phyloP scores from a whole-genome alignment of 1,140 invertebrate species.

The Zaprionus capensis region DNA sequence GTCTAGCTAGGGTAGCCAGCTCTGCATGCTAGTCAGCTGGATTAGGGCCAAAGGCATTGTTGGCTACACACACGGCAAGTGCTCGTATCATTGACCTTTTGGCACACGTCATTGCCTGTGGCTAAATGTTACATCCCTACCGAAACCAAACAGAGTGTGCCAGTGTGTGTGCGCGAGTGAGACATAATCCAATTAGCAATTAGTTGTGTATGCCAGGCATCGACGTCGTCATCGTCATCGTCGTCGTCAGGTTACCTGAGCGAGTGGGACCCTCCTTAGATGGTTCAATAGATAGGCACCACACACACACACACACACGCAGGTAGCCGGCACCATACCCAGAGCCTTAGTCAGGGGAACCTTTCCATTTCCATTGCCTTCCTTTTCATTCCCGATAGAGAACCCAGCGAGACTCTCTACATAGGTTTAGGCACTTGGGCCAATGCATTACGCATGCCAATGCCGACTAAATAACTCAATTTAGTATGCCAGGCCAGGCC shows the following conservation, averaged over 20 bases:
- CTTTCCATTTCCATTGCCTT: not conserved
- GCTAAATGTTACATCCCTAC: slow-evolving; percentile 20
- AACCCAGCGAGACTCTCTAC: not conserved
- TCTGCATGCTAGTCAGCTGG: slow-evolving; percentile 49
- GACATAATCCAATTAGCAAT: slow-evolving; percentile 82
- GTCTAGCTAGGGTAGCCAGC: not conserved
- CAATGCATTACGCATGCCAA: slow-evolving; percentile 57
- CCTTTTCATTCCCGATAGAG: not conserved
- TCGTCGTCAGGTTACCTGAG: slow-evolving; percentile 65
- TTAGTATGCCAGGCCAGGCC: slow-evolving; percentile 46
- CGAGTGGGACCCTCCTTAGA: slow-evolving; percentile 45
- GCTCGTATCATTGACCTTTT: slow-evolving; percentile 75
- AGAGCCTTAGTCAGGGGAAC: not conserved
- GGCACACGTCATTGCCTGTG: slow-evolving; percentile 50
- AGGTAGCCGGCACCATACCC: slow-evolving; percentile 25
- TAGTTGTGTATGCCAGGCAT: slow-evolving; percentile 71
- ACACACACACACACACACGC: slow-evolving; percentile 15
- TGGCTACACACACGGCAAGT: slow-evolving; percentile 15
- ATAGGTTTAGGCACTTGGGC: slow-evolving; percentile 29
- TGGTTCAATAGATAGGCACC: slow-evolving; percentile 58
- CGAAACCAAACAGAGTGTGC: not conserved
- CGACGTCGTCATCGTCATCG: slow-evolving; percentile 25
- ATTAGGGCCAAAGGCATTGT: slow-evolving; percentile 69
- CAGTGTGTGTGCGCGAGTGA: slow-evolving; percentile 35
- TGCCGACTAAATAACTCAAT: slow-evolving; percentile 73